Evolutionary conservation across 2,113 vertebrate species (phyloP), one percentile per base, ranked within the genome.

Genomic region (Martes martes): DNA sequence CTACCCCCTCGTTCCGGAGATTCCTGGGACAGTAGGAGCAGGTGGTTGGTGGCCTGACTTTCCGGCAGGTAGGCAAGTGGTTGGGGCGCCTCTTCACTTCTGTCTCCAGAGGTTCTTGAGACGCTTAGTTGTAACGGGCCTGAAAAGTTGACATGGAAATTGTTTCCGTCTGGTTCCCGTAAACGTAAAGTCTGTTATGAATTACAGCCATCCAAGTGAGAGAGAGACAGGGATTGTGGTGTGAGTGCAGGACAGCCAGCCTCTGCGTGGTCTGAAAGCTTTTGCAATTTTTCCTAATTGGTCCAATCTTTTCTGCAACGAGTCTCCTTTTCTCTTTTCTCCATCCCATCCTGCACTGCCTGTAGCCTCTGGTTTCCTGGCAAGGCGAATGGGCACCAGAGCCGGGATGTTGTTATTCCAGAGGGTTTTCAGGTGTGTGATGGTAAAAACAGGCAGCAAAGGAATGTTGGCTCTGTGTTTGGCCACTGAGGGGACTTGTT

Each of bases 71-170:
- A 65, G 55, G 7, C 18, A 36, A 91, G 36, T 0, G 1, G 57
- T 11, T 86, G 19, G 39, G 42, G 65, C 15, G 3, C 61, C 42
- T 57, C 36, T 59, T 95, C 80, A 85, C 23, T 74, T 80, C 78
- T 39, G 73, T 88, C 80, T 88, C 36, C 0, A 39, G 76, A 81
- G 80, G 73, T 28, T 21, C 97, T 57, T 86, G 55, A 92, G 93
- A 50, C 79, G 8, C 8, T 71, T 96, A 67, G 69, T 55, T 96
- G 91, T 96, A 81, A 96, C 97, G 83, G 96, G 81, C 83, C 91
- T 96, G 87, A 89, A 97, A 97, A 95, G 24, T 79, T 97, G 97
- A 95, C 95, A 65, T 95, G 97, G 97, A 97, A 97, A 97, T 87
- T 14, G 88, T 79, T 96, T 94, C 63, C 10, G 16, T 39, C 67